phyloP scores from a whole-genome alignment of 1,140 invertebrate genomes.

The Drosophila sturtevanti region DNA sequence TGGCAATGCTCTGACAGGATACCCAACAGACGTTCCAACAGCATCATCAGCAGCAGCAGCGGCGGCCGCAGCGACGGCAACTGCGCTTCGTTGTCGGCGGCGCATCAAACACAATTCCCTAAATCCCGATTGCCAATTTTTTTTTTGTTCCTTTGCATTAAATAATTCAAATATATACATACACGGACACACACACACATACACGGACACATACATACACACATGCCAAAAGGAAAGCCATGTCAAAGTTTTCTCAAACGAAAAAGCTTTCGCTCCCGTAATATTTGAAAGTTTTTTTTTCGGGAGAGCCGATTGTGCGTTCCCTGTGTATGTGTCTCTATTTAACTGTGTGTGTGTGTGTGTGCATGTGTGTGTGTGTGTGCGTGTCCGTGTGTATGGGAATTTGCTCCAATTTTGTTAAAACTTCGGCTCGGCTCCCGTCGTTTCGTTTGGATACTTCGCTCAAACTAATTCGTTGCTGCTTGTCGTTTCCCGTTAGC shows the following conservation, averaged over 20 bases:
- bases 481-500: conserved; percentile 24
- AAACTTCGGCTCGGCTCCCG: conserved; percentile 53
- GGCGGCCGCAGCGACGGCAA: background rate
- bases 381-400: conserved; percentile 27
- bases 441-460: conserved; percentile 20
- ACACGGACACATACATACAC: conserved; percentile 12
- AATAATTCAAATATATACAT: conserved; percentile 62
- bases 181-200: conserved; percentile 20
- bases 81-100: conserved; percentile 22
- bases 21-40: conserved; percentile 25
- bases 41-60: background rate
- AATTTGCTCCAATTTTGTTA: conserved; percentile 71
- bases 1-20: conserved; percentile 55
- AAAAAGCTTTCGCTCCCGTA: conserved; percentile 70
- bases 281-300: conserved; percentile 38
- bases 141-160: conserved; percentile 40
- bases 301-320: conserved; percentile 42
- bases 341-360: too few relatives aligned
- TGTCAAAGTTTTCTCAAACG: conserved; percentile 50
- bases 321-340: conserved; percentile 1
- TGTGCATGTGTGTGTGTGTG: conserved; percentile 10
- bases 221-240: conserved; percentile 8
- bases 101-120: conserved; percentile 65
- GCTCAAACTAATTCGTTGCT: conserved; percentile 36
- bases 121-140: conserved; percentile 77